Evolutionary conservation across 2,797 vertebrate species (phyloP).

Genomic region (Tragelaphus oryx): DNA sequence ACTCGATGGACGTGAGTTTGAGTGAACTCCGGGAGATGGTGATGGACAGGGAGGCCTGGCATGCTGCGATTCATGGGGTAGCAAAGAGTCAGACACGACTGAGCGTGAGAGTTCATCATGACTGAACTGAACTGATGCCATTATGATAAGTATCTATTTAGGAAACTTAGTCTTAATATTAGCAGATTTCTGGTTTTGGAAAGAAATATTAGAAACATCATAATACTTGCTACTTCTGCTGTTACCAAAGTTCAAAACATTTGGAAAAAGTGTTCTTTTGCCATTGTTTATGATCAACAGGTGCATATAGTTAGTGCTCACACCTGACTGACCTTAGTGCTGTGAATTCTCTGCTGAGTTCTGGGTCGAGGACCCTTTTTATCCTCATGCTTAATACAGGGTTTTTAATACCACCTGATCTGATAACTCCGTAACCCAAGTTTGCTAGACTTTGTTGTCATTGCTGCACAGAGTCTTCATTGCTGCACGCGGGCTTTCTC

Average conservation of each 20-base stretch:
- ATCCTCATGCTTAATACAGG: neutral
- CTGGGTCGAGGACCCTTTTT: neutral
- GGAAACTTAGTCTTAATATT: neutral
- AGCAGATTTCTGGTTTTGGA: neutral
- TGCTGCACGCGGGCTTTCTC: neutral
- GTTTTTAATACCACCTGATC: neutral
- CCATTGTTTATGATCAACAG: neutral
- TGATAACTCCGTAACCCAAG: neutral
- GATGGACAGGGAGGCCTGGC: too few relatives aligned
- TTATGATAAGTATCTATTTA: neutral
- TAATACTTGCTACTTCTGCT: neutral
- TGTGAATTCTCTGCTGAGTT: neutral
- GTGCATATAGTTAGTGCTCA: neutral
- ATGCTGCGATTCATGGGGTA: too few relatives aligned
- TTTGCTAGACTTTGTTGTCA: neutral
- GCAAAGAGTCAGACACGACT: too few relatives aligned
- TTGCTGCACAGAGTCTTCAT: neutral
- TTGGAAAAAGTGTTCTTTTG: conserved; percentile 21
- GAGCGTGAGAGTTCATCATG: too few relatives aligned
- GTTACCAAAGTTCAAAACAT: neutral
- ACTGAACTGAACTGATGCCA: neutral
- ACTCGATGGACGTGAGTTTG: too few relatives aligned
- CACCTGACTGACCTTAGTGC: neutral
- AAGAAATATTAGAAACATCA: neutral
- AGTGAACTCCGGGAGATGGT: too few relatives aligned